phyloP scores from a whole-genome alignment of 2,113 vertebrate species.

The Neodontobutis hainanensis region DNA sequence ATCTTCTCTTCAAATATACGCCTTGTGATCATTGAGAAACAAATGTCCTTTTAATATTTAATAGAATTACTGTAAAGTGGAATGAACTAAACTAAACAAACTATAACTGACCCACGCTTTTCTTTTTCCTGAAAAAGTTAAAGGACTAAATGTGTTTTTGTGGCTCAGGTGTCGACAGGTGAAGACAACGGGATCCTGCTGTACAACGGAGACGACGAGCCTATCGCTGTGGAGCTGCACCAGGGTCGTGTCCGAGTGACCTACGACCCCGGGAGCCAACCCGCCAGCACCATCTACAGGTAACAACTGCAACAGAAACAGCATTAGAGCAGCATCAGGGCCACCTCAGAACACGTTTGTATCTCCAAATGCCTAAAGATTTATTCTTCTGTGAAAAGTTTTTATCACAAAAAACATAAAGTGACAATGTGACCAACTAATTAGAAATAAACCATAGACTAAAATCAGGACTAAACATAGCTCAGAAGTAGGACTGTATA shows the following conservation, averaged over 20 bases:
- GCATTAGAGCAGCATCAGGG: constrained; percentile 27
- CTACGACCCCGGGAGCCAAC: constrained; percentile 91
- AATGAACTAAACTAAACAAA: too few species aligned
- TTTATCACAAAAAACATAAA: too few species aligned
- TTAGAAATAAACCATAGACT: too few species aligned
- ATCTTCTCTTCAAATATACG: too few species aligned
- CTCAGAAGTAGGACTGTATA: too few species aligned
- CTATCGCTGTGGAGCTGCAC: constrained; percentile 94
- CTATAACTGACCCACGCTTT: too few species aligned
- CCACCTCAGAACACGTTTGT: neutral
- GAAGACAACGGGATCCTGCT: constrained; percentile 95
- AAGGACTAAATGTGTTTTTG: neutral
- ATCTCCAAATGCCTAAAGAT: neutral
- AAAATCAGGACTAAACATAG: too few species aligned
- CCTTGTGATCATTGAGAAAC: too few species aligned
- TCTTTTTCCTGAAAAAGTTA: too few species aligned
- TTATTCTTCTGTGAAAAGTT: neutral
- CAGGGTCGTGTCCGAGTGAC: constrained; percentile 94
- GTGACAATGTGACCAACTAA: too few species aligned
- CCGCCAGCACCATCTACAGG: constrained; percentile 95
- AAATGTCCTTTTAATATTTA: too few species aligned
- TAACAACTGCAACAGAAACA: constrained; percentile 51
- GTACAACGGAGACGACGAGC: constrained; percentile 92
- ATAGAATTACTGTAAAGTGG: too few species aligned
- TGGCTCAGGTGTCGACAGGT: constrained; percentile 89